Base-by-base conservation (phyloP, 1,140 invertebrate species). In the Marisa cornuarietis region DNA sequence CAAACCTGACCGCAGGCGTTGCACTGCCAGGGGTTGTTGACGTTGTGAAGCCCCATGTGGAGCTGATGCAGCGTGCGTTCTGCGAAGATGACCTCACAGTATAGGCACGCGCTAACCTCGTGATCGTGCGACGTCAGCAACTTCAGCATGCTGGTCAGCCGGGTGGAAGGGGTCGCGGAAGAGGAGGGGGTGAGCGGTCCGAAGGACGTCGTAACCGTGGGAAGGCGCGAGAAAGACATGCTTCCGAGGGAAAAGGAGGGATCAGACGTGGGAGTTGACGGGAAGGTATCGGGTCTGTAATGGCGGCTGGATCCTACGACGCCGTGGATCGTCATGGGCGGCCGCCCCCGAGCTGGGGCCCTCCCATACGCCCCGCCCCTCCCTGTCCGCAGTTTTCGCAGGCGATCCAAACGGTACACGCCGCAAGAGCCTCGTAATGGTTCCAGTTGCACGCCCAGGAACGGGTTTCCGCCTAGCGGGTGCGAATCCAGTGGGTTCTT, bases 21-120 rank as follows among this genome's bases (percentile, higher is more conserved):
- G 91, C 98, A 99, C 91, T 97, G 97, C 96, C 97, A 99, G 0
- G 97, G 97, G 92, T 98, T 97, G 81, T 96, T 95, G 85, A 98
- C 96, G 83, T 96, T 97, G 92, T 99, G 98, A 90, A 98, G 96
- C 82, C 97, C 97, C 92, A 98, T 98, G 92, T 99, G 98, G 72
- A 99, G 93, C 91, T 98, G 97, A 92, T 98, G 99, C 54, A 99
- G 93, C 0, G 97, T 98, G 87, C 96, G 95, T 92, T 99, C 97
- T 4, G 96, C 96, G 91, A 98, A 99, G 13, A 96, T 94, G 82
- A 99, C 98, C 82, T 96, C 95, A 91, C 98, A 99, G 89, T 96
- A 96, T 31, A 81, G 84, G 81, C 90, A 91, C 80, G 69, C 75
- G 75, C 75, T 77, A 18, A 77, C 75, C 75, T 52, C 75, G 75